Evolutionary conservation across 2,888 invertebrate genomes (phyloP).

Genomic region (Drosophila seclusa): DNA sequence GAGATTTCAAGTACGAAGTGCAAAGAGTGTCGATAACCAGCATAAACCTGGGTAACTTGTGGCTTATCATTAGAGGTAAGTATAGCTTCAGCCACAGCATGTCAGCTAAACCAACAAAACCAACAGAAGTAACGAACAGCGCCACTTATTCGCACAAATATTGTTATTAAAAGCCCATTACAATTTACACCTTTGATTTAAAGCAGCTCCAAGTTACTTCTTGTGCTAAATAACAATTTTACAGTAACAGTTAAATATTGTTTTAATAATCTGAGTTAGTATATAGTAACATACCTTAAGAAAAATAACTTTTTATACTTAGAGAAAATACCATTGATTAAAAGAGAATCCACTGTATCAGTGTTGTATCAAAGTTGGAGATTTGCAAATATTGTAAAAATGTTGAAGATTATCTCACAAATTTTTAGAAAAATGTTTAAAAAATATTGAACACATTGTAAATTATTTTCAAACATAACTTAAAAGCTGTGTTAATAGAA

Average conservation of each 20-base stretch:
- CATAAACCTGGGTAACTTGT: constrained; percentile 83
- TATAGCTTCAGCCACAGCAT: constrained; percentile 15
- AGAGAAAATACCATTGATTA: background rate
- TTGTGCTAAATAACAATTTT: background rate
- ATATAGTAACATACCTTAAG: too few relatives aligned
- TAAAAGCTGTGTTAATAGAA: background rate
- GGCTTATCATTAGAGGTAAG: constrained; percentile 82
- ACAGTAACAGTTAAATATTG: background rate
- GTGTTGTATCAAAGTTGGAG: background rate
- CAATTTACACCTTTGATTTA: background rate
- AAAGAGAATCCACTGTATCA: background rate
- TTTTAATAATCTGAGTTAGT: background rate
- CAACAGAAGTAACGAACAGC: constrained; percentile 30
- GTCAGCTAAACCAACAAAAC: constrained; percentile 2
- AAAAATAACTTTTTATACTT: background rate
- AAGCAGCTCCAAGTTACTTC: background rate
- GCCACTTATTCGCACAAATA: constrained; percentile 41
- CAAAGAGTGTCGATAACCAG: constrained; percentile 35
- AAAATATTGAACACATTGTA: background rate
- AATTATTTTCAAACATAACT: background rate
- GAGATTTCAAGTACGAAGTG: constrained; percentile 38
- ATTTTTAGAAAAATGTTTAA: background rate
- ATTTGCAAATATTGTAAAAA: background rate
- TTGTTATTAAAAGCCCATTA: constrained; percentile 69
- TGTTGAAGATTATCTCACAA: background rate